Evolutionary conservation across 2,113 vertebrate species (phyloP).

Genomic region (Cygnus buccinator): DNA sequence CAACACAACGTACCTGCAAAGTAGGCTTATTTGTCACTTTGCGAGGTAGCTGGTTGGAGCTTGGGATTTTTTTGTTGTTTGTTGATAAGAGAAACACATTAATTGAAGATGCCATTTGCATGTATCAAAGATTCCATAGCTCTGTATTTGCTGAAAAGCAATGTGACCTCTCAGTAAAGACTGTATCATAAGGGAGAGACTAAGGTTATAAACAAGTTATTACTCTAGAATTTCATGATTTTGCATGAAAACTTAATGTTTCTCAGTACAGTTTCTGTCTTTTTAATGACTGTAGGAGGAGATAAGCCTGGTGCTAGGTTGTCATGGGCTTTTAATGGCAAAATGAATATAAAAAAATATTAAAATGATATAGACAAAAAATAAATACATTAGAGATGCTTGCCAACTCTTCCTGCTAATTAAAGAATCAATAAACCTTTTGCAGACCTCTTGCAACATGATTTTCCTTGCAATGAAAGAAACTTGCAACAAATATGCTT

Average conservation of each 20-base stretch:
- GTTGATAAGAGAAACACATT: background rate
- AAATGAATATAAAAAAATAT: slow-evolving; percentile 52
- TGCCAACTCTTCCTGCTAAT: slow-evolving; percentile 3
- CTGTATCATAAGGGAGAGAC: slow-evolving; percentile 44
- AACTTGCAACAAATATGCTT: background rate
- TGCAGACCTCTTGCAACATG: slow-evolving; percentile 11
- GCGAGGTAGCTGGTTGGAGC: background rate
- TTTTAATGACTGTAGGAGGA: slow-evolving; percentile 45
- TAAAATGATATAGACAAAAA: slow-evolving; percentile 18
- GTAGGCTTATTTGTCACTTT: background rate
- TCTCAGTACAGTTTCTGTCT: slow-evolving; percentile 47
- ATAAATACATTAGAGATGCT: background rate
- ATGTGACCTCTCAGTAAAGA: slow-evolving; percentile 17
- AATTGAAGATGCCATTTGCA: background rate
- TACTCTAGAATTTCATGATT: slow-evolving; percentile 48
- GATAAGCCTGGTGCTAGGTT: slow-evolving; percentile 17
- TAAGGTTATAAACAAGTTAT: slow-evolving; percentile 56
- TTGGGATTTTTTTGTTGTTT: background rate
- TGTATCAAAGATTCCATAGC: background rate
- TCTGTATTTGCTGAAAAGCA: background rate
- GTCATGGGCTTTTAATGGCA: slow-evolving; percentile 35
- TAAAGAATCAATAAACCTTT: slow-evolving; percentile 34
- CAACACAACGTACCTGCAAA: background rate
- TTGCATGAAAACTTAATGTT: slow-evolving; percentile 41
- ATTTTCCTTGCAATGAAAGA: slow-evolving; percentile 27